Conservation (phyloP, 1,140 invertebrate species). For the Diachasmimorpha longicaudata region DNA sequence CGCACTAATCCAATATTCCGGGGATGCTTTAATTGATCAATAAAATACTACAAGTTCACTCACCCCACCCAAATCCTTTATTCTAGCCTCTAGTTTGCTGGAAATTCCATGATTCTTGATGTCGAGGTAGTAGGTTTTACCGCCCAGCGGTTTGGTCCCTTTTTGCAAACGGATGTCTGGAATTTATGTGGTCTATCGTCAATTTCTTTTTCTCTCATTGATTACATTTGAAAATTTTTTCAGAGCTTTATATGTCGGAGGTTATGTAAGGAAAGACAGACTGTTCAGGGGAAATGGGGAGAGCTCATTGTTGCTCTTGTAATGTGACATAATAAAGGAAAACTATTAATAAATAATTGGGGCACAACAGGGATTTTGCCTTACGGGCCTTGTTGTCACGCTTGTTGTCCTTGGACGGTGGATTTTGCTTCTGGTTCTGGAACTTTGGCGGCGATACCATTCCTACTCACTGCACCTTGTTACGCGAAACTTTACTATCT, state of each 20-base stretch:
- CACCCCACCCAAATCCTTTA: constrained; percentile 73
- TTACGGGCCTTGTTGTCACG: constrained; percentile 23
- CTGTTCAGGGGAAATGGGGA: neutral
- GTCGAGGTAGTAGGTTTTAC: constrained; percentile 74
- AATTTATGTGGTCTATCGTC: neutral
- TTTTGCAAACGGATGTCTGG: constrained; percentile 50
- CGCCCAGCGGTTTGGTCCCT: constrained; percentile 64
- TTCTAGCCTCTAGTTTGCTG: constrained; percentile 68
- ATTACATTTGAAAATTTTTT: neutral
- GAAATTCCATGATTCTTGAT: constrained; percentile 70
- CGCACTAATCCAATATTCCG: neutral
- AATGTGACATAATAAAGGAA: neutral
- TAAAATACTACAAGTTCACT: constrained; percentile 46
- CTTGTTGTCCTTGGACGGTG: constrained; percentile 37
- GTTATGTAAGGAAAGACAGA: neutral
- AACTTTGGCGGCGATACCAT: constrained; percentile 60
- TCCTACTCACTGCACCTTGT: constrained; percentile 52
- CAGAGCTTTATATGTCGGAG: neutral
- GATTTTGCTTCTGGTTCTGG: constrained; percentile 50
- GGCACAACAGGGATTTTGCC: neutral
- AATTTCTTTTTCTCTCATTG: neutral
- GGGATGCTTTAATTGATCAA: neutral
- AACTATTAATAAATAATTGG: neutral
- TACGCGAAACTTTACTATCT: constrained; percentile 37
- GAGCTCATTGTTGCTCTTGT: neutral